Conservation (phyloP, 2,888 invertebrate species). For the Lysandra coridon region DNA sequence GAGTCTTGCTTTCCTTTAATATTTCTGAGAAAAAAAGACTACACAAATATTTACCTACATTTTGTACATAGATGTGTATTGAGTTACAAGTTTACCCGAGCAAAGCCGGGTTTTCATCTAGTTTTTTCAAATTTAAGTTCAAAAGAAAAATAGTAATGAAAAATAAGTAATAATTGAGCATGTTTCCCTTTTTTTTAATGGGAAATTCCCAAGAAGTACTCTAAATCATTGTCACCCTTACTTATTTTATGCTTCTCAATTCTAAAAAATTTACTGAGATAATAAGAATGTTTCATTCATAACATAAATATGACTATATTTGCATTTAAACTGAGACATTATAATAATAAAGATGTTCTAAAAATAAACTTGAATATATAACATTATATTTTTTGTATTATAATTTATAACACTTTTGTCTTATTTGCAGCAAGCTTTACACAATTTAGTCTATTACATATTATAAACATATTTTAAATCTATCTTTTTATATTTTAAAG, state of each 20-base stretch:
- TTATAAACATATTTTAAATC: not conserved
- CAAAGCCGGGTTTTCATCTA: no score
- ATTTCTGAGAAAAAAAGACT: no score
- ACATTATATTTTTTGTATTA: not conserved
- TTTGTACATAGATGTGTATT: no score
- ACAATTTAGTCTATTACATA: not conserved
- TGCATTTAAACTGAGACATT: not conserved
- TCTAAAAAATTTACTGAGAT: not conserved
- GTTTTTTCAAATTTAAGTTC: not conserved
- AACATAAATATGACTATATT: not conserved
- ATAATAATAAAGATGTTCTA: not conserved
- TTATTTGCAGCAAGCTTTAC: not conserved
- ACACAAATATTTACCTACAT: no score
- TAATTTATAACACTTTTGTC: not conserved
- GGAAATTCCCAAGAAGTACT: not conserved
- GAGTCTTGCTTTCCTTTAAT: no score
- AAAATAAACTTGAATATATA: not conserved
- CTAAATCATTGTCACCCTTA: not conserved
- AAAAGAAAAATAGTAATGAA: no score
- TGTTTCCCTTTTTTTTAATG: not conserved
- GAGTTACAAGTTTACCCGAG: no score
- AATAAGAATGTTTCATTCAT: not conserved
- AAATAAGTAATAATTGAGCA: no score
- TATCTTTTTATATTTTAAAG: not conserved
- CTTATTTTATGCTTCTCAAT: not conserved